Percentiles rank a stretch among this genome's conserved stretches.
phyloP scores from a whole-genome alignment of 2,797 vertebrate species.

The Eospalax fontanierii region DNA sequence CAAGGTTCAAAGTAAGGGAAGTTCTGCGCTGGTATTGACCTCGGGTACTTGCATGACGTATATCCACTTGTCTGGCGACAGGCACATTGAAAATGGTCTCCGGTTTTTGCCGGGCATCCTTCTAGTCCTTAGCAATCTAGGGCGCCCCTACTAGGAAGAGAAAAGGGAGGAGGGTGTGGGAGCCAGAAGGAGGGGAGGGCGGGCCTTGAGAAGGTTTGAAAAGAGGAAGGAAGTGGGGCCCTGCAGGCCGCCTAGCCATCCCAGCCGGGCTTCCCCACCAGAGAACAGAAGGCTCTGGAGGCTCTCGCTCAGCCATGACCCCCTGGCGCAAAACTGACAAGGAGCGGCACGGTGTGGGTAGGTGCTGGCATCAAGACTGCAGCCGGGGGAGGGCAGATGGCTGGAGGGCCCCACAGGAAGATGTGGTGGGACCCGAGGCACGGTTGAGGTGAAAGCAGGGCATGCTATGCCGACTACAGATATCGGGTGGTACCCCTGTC shows the following conservation, averaged over 20 bases:
- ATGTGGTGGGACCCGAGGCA: neutral
- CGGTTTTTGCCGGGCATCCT: neutral
- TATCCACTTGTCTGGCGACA: neutral
- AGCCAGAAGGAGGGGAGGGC: slow-evolving; percentile 72
- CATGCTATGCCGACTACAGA: neutral
- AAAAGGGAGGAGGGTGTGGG: slow-evolving; percentile 31
- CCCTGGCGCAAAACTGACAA: slow-evolving; percentile 88
- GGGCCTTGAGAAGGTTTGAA: slow-evolving; percentile 82
- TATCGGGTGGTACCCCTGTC: neutral
- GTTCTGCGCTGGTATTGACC: neutral
- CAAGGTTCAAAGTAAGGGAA: neutral
- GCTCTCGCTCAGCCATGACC: slow-evolving; percentile 79
- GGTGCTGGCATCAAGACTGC: slow-evolving; percentile 63
- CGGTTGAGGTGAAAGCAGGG: neutral
- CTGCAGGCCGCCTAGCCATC: slow-evolving; percentile 77
- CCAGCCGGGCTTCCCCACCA: slow-evolving; percentile 65
- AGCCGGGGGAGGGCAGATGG: slow-evolving; percentile 75
- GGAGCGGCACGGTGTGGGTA: slow-evolving; percentile 88
- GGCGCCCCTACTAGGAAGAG: neutral
- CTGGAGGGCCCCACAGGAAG: neutral
- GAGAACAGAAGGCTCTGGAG: neutral
- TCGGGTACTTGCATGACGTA: neutral
- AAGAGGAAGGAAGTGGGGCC: slow-evolving; percentile 91
- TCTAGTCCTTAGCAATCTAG: neutral
- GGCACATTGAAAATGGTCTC: neutral